phyloP scores from a whole-genome alignment of 2,888 invertebrate genomes.

The Spodoptera picta region DNA sequence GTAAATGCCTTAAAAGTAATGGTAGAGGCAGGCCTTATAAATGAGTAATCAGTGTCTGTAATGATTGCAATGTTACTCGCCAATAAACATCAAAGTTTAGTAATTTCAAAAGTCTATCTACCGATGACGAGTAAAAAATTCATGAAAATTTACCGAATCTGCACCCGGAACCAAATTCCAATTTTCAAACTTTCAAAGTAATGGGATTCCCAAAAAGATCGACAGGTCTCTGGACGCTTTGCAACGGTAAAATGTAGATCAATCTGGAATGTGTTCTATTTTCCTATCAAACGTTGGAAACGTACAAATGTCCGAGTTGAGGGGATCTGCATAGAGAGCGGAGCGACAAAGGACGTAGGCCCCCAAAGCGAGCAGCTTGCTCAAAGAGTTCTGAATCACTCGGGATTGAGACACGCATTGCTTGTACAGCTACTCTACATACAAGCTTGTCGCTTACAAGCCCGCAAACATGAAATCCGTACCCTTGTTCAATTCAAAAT shows the following conservation, averaged over 20 bases:
- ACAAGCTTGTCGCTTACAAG: slow-evolving; percentile 38
- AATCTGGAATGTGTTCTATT: slow-evolving; percentile 57
- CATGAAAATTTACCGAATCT: slow-evolving; percentile 45
- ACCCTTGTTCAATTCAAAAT: slow-evolving; percentile 10
- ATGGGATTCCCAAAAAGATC: slow-evolving; percentile 48
- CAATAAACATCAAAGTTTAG: slow-evolving; percentile 18
- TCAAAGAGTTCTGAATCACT: slow-evolving; percentile 64
- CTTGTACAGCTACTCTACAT: slow-evolving; percentile 44
- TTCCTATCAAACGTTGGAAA: slow-evolving; percentile 61
- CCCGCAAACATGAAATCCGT: slow-evolving; percentile 22
- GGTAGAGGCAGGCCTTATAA: too few relatives aligned
- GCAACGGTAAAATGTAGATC: slow-evolving; percentile 47
- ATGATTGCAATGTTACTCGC: slow-evolving; percentile 14
- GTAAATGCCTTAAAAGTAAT: too few relatives aligned
- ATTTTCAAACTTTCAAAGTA: slow-evolving; percentile 51
- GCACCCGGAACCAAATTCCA: slow-evolving; percentile 42
- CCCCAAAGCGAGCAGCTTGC: slow-evolving; percentile 56
- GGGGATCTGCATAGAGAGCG: slow-evolving; percentile 62
- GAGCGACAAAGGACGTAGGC: slow-evolving; percentile 61
- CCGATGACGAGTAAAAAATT: slow-evolving; percentile 21
- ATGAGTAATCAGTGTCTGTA: background rate
- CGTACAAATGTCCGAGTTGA: slow-evolving; percentile 62
- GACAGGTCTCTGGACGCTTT: slow-evolving; percentile 38
- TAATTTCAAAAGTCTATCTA: slow-evolving; percentile 17
- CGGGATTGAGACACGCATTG: slow-evolving; percentile 55